These are phyloP conservation scores for Oscheius sp. DNA, from an alignment of 1,140 invertebrate genomes.

Conservation along the genomic window DNA sequence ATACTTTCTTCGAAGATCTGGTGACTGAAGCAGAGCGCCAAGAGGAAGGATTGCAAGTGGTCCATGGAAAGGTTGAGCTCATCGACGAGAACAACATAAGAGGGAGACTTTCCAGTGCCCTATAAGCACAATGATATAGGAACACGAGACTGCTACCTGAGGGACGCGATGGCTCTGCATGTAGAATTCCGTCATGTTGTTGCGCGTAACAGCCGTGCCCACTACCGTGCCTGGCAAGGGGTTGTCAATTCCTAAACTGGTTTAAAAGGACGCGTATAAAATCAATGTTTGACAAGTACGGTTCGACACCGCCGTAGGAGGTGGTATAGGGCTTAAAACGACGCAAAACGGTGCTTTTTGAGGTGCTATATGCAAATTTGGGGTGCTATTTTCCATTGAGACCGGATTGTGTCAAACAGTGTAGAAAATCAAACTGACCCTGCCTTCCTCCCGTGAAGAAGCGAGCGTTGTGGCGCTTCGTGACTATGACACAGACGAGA, in stretches of 20 bases:
- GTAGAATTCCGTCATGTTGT: constrained; percentile 41
- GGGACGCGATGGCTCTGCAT: constrained; percentile 1
- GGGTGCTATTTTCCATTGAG: too few species aligned
- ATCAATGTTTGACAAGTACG: too few species aligned
- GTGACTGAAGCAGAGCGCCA: constrained; percentile 35
- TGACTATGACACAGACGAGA: constrained; percentile 29
- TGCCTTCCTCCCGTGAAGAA: constrained; percentile 13
- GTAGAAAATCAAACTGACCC: not conserved
- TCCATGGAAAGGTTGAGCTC: constrained; percentile 37
- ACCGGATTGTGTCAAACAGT: too few species aligned
- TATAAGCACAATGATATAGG: too few species aligned
- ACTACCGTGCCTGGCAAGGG: constrained; percentile 30
- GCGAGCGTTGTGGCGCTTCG: constrained; percentile 40
- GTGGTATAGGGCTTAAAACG: too few species aligned
- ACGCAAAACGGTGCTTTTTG: too few species aligned
- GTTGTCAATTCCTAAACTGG: constrained; percentile 25
- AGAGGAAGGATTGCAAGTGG: constrained; percentile 27
- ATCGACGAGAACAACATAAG: constrained; percentile 41
- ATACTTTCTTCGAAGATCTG: constrained; percentile 14
- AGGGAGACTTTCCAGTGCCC: constrained; percentile 37
- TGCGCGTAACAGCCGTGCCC: constrained; percentile 27
- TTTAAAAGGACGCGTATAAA: too few species aligned
- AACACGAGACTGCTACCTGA: too few species aligned
- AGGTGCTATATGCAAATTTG: too few species aligned
- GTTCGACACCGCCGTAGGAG: too few species aligned